phyloP scores from a whole-genome alignment of 35 echinoderm and acorn worm species.

The Amphiura filiformis region DNA sequence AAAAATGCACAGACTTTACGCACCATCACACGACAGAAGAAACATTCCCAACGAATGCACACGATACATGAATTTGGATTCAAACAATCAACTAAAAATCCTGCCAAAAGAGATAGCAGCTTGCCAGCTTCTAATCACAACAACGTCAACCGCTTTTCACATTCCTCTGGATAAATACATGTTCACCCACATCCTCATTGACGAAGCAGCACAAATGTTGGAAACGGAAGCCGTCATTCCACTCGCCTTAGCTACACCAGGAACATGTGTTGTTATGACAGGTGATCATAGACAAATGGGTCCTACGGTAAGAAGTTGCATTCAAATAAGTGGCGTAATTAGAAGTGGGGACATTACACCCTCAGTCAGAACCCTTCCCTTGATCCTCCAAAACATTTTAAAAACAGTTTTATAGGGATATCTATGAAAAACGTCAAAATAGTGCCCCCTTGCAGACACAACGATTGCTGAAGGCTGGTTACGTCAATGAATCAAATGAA shows the following conservation, averaged over 20 bases:
- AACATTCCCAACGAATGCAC: constrained; percentile 37
- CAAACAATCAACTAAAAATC: neutral
- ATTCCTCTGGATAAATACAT: constrained; percentile 6
- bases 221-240: constrained; percentile 84
- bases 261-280: constrained; percentile 68
- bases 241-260: constrained; percentile 50
- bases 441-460: too few species aligned
- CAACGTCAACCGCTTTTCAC: constrained; percentile 41
- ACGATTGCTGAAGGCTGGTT: too few species aligned
- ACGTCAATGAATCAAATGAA: too few species aligned
- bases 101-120: constrained; percentile 27
- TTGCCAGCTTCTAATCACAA: constrained; percentile 55
- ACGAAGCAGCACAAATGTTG: constrained; percentile 78
- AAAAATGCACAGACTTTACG: constrained; percentile 52
- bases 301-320: constrained; percentile 57
- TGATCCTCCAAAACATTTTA: neutral
- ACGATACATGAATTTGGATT: constrained; percentile 50
- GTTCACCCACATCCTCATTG: constrained; percentile 76
- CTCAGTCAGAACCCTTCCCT: too few species aligned
- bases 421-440: too few species aligned
- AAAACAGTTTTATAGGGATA: too few species aligned
- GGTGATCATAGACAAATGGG: constrained; percentile 91
- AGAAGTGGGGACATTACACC: too few species aligned
- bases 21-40: constrained; percentile 3
- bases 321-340: too few species aligned